Percentiles rank a stretch among this genome's conserved stretches.
These are phyloP conservation scores for Mesoligia furuncula DNA, from an alignment of 2,888 invertebrate species.

Conservation along the genomic window DNA sequence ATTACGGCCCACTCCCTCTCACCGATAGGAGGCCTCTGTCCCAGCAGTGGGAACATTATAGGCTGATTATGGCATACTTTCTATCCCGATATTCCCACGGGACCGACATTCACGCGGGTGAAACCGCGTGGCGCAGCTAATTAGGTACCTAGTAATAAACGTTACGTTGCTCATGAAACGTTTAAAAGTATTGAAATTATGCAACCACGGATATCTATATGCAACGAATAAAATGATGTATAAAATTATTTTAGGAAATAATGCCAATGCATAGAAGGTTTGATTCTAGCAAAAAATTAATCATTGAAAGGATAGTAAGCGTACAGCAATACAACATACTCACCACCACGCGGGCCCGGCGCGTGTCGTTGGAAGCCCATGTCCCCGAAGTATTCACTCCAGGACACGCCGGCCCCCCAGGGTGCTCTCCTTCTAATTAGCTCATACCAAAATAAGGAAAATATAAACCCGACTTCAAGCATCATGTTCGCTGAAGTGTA, in stretches of 20 bases:
- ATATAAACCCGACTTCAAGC: not conserved
- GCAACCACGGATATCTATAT: no score
- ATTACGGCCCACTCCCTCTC: no score
- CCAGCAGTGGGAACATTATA: no score
- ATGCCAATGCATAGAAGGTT: not conserved
- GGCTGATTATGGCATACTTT: no score
- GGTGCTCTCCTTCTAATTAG: not conserved
- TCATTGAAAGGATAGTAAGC: not conserved
- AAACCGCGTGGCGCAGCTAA: no score
- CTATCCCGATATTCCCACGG: no score
- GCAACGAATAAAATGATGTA: not conserved
- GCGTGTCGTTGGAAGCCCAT: no score
- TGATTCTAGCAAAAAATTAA: not conserved
- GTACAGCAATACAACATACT: not conserved
- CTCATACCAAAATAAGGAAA: not conserved
- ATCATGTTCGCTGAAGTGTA: not conserved
- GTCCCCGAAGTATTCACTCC: no score
- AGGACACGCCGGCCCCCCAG: no score
- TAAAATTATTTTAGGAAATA: not conserved
- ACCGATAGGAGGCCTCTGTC: no score
- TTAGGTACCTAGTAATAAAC: not conserved
- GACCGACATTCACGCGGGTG: no score
- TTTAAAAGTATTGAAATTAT: not conserved
- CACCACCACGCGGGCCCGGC: no score
- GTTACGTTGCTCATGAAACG: not conserved